These are phyloP conservation scores for Cettia cetti DNA, from an alignment of 2,113 vertebrate genomes.

Conservation along the genomic window DNA sequence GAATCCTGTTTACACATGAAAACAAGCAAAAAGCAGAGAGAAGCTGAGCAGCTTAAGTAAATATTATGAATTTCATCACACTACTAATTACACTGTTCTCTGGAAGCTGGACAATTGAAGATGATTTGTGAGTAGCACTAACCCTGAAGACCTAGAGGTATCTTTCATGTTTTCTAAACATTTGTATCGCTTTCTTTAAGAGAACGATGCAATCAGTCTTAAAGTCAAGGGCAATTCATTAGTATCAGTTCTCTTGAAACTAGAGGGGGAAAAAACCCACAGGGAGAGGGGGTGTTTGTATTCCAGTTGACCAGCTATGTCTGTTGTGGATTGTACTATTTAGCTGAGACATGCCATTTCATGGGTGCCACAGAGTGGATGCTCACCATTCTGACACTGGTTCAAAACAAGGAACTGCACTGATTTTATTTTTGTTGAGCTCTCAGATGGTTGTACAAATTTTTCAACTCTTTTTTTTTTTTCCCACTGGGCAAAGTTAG, in stretches of 20 bases:
- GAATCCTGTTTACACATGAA: background rate
- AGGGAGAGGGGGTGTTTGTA: background rate
- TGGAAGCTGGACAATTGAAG: background rate
- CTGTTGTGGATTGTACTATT: background rate
- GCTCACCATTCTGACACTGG: background rate
- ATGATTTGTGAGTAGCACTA: background rate
- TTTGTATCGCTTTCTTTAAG: background rate
- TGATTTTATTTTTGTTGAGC: background rate
- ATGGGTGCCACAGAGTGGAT: background rate
- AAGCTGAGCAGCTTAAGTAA: background rate
- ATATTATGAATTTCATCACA: background rate
- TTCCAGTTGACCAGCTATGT: background rate
- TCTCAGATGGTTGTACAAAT: background rate
- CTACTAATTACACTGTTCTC: background rate
- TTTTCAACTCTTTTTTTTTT: background rate
- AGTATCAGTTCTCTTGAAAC: background rate
- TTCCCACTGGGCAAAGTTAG: background rate
- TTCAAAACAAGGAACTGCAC: background rate
- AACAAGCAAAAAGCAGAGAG: background rate
- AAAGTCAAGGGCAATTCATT: background rate
- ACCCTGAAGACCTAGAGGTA: background rate
- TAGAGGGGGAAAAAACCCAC: background rate
- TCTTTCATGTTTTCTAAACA: fast-evolving
- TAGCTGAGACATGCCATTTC: background rate
- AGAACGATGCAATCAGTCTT: background rate